Base-by-base conservation (phyloP, 2,888 invertebrate species). In the Eucriotettix oculatus region DNA sequence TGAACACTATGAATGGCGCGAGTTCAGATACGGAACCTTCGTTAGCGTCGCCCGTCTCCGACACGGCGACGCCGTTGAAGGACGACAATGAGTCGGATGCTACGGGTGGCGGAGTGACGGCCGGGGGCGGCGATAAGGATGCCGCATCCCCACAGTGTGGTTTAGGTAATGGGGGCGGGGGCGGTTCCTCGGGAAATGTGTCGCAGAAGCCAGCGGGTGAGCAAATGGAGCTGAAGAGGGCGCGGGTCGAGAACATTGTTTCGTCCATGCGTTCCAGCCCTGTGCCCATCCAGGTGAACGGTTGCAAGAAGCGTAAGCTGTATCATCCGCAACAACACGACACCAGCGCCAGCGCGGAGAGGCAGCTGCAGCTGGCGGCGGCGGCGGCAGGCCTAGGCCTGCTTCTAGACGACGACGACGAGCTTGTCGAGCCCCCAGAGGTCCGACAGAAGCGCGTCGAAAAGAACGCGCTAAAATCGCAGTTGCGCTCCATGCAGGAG, bases 311-410 rank as follows among this genome's bases (percentile, higher is more conserved):
- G 75, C 83, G 96, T 56, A 97, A 97, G 75, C 79, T 95, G 42
- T 95, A 95, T 72, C 93, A 94, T 70, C 96, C 96, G 12, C 93
- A 94, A 73, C 95, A 95, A 71, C 92, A 94, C 73, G 88, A 88
- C 70, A 71, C 72, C 65, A 79, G 79, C 60, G 82, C 82, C 42
- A 82, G 80, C 66, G 83, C 83, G 66, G 75, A 83, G n/a, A 78
- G 77, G 14, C 16, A n/a, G 14, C 16, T 10, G 14, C 65, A 78
- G 77, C 42, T 59, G 3, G 78, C 79, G 55, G 73, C 79, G 59
- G 78, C 79, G 61, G 75, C 81, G 58, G 84, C 83, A 59, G 75
- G 79, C 29, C 77, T 77, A 61, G 72, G 79, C 64, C 77, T 77
- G 67, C 73, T 77, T 63, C 74, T 82, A 57, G 80, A 81, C 61